phyloP scores from a whole-genome alignment of 2,113 vertebrate genomes.

The Emydura subglobosa region DNA sequence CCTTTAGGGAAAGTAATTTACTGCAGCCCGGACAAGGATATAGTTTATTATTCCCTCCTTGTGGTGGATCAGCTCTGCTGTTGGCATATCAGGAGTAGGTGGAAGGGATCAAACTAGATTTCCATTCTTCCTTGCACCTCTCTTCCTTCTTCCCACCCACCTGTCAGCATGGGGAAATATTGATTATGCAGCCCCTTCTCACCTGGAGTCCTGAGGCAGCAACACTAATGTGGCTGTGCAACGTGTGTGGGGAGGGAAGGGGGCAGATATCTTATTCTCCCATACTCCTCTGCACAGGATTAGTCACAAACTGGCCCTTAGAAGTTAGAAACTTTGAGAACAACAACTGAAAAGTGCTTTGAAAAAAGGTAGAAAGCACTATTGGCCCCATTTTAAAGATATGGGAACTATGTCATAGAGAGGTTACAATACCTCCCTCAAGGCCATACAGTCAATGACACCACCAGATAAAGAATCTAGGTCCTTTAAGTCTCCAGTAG shows the following conservation, averaged over 20 bases:
- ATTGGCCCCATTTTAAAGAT: neutral
- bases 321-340: neutral
- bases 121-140: neutral
- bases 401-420: neutral
- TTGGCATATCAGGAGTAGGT: too few relatives aligned
- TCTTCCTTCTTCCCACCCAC: rapidly evolving
- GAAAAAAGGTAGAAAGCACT: neutral
- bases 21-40: too few relatives aligned
- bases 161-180: neutral
- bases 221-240: neutral
- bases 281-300: neutral
- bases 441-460: neutral
- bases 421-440: neutral
- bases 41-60: too few relatives aligned
- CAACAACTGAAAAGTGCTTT: neutral
- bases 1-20: too few relatives aligned
- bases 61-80: too few relatives aligned
- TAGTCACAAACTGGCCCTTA: neutral
- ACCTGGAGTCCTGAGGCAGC: neutral
- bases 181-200: neutral
- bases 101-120: too few relatives aligned
- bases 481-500: neutral
- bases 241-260: neutral
- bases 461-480: neutral
- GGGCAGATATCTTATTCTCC: neutral